Conservation (phyloP, 2,797 vertebrate species). For the Lutra lutra region DNA sequence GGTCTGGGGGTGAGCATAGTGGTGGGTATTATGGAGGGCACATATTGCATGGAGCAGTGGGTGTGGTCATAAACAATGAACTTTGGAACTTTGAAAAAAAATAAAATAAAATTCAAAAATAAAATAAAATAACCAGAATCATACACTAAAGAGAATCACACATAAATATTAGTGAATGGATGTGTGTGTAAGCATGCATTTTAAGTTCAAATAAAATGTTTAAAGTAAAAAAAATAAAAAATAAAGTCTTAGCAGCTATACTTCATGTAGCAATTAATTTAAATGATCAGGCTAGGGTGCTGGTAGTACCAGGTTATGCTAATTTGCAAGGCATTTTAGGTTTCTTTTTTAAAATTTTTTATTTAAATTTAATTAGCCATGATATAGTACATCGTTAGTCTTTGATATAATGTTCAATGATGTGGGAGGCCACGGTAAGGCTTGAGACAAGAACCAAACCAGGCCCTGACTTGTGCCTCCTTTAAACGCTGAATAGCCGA, state of each 20-base stretch:
- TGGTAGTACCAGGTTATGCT: background rate
- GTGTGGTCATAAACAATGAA: no score
- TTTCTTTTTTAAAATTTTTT: background rate
- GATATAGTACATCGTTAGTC: background rate
- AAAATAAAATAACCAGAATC: background rate
- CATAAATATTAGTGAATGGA: background rate
- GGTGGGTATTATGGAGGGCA: no score
- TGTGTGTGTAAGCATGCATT: background rate
- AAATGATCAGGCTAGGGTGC: background rate
- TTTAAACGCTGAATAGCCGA: no score
- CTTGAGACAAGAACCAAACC: no score
- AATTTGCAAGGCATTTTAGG: background rate
- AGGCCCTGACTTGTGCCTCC: no score
- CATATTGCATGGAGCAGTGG: no score
- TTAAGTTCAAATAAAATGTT: constrained; percentile 22
- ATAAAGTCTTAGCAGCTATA: background rate
- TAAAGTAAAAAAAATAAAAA: background rate
- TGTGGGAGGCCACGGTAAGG: no score
- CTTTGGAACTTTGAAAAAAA: no score
- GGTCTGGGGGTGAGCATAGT: no score
- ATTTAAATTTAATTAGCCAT: background rate
- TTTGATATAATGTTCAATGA: background rate
- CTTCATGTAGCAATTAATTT: background rate
- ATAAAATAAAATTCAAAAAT: background rate
- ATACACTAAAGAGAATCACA: background rate